Evolutionary conservation across 2,797 vertebrate species (phyloP).

Genomic region (Aeoliscus strigatus): DNA sequence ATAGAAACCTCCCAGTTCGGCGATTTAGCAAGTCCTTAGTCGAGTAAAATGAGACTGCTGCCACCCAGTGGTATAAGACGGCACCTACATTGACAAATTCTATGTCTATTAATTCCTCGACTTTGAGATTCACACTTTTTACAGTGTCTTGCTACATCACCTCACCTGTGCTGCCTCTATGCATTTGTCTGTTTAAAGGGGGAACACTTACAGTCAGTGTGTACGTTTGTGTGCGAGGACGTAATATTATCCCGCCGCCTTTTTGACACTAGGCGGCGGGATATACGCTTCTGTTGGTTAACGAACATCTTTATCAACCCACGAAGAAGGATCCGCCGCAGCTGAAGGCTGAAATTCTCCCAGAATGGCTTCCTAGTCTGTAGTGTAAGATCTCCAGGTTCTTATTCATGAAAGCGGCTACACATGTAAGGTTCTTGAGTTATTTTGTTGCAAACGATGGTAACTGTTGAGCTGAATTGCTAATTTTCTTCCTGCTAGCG

Average conservation of each 20-base stretch:
- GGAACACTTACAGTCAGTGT: no score
- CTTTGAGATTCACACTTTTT: no score
- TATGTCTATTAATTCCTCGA: no score
- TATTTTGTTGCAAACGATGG: neutral
- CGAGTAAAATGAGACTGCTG: constrained; percentile 15
- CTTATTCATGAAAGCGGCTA: neutral
- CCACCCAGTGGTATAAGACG: constrained; percentile 26
- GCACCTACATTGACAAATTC: no score
- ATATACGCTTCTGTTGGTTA: fast-evolving
- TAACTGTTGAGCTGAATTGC: constrained; percentile 1
- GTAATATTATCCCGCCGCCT: no score
- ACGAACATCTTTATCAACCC: fast-evolving
- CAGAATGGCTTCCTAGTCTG: no score
- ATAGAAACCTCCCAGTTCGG: no score
- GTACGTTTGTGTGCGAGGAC: no score
- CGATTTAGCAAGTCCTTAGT: no score
- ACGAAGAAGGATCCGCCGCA: constrained; percentile 22
- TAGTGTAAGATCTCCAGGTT: neutral
- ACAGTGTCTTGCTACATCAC: no score
- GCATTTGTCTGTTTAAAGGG: no score
- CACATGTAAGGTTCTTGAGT: constrained; percentile 3
- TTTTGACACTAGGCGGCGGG: constrained; percentile 23
- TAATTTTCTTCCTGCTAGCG: constrained; percentile 10
- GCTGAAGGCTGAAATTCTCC: neutral
- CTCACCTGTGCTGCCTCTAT: no score